These are phyloP conservation scores for Sturnira hondurensis DNA, from an alignment of 2,113 vertebrate genomes.

Conservation along the genomic window DNA sequence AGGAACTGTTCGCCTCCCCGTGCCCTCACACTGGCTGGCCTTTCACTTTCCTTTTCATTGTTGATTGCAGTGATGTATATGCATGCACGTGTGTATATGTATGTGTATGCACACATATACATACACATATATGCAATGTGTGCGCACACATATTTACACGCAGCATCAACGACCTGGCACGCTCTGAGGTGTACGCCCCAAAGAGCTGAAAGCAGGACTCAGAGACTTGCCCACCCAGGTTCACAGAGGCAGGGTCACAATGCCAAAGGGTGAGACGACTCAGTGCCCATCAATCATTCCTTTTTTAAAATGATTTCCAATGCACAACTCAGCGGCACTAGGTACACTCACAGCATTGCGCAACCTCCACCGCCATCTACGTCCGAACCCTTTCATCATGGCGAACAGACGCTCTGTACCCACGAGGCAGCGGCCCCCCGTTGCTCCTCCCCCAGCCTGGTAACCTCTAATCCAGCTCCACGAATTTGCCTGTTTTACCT, in stretches of 20 bases:
- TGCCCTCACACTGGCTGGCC: neutral
- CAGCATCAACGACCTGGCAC: neutral
- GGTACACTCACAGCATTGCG: neutral
- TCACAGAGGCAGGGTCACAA: neutral
- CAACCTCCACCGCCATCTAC: neutral
- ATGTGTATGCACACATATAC: too few species aligned
- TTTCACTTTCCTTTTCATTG: neutral
- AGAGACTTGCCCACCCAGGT: too few species aligned
- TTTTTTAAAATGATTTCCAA: neutral
- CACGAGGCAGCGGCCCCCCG: neutral
- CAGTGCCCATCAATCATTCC: neutral
- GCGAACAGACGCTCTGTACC: neutral
- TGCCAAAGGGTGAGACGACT: neutral
- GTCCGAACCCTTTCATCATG: neutral
- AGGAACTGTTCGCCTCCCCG: neutral
- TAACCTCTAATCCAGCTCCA: neutral
- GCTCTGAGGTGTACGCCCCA: neutral
- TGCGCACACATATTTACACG: too few species aligned
- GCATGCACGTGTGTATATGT: too few species aligned
- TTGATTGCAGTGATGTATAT: neutral
- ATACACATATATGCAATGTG: too few species aligned
- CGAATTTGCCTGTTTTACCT: neutral
- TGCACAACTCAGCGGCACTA: neutral
- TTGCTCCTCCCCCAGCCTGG: too few species aligned
- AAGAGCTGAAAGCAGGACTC: neutral